Percentiles rank a stretch among this genome's conserved stretches.
These are phyloP conservation scores for Gobio gobio DNA, from an alignment of 2,113 vertebrate genomes.

Conservation along the genomic window DNA sequence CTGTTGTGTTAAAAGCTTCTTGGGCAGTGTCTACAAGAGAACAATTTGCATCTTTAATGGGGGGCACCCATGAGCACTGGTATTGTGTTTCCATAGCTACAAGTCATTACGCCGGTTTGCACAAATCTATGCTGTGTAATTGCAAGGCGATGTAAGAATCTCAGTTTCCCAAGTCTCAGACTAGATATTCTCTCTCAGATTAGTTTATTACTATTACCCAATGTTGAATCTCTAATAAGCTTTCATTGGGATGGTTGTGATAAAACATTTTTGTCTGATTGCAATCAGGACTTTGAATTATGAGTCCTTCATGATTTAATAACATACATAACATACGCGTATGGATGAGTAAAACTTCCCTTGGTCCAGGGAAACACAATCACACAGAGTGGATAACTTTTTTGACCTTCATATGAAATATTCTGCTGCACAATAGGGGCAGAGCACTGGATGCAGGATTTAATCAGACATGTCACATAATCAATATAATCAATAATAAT, in stretches of 20 bases:
- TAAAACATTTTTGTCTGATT: slow-evolving; percentile 39
- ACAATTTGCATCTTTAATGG: slow-evolving; percentile 59
- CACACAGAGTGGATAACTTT: not conserved
- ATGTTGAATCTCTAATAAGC: slow-evolving; percentile 25
- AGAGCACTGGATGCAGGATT: slow-evolving; percentile 10
- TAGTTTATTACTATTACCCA: slow-evolving; percentile 45
- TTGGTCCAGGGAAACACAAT: not conserved
- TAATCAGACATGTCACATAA: slow-evolving; percentile 38
- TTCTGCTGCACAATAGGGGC: not conserved
- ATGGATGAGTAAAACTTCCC: not conserved
- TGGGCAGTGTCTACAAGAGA: slow-evolving; percentile 38
- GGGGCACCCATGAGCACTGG: slow-evolving; percentile 19
- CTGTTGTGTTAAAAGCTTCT: slow-evolving; percentile 56
- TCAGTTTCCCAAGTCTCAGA: slow-evolving; percentile 34
- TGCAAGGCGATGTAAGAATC: slow-evolving; percentile 46
- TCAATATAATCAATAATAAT: slow-evolving; percentile 47
- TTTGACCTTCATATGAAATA: slow-evolving; percentile 14
- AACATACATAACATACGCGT: not conserved
- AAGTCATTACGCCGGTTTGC: slow-evolving; percentile 50
- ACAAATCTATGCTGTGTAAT: slow-evolving; percentile 57
- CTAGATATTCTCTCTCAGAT: slow-evolving; percentile 24
- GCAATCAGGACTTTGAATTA: slow-evolving; percentile 31
- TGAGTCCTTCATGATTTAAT: slow-evolving; percentile 20
- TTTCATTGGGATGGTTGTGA: slow-evolving; percentile 28
- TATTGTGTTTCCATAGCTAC: slow-evolving; percentile 62